These are phyloP conservation scores for Acanthosoma haemorrhoidale DNA, from an alignment of 2,888 invertebrate species.

Conservation along the genomic window DNA sequence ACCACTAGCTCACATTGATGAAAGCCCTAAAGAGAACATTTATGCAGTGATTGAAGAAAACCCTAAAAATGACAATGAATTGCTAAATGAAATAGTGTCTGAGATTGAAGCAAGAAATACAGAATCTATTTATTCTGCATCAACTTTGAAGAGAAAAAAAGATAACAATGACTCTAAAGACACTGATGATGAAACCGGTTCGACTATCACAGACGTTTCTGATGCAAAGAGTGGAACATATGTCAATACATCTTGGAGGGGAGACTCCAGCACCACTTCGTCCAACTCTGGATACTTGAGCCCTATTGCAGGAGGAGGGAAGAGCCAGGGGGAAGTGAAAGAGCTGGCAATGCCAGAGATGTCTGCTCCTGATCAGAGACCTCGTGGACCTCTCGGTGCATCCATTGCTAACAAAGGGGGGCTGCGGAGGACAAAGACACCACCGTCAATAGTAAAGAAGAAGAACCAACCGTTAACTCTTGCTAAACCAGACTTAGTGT, in stretches of 20 bases:
- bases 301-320: slow-evolving; percentile 56
- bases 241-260: slow-evolving; percentile 43
- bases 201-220: slow-evolving; percentile 36
- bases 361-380: slow-evolving; percentile 37
- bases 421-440: slow-evolving; percentile 44
- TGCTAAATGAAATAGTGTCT: slow-evolving; percentile 78
- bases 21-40: slow-evolving; percentile 65
- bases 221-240: slow-evolving; percentile 42
- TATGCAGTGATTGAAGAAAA: slow-evolving; percentile 82
- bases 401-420: slow-evolving; percentile 39
- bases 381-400: slow-evolving; percentile 32
- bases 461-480: slow-evolving; percentile 27
- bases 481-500: slow-evolving; percentile 63
- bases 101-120: slow-evolving; percentile 82
- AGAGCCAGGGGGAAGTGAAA: slow-evolving; percentile 26
- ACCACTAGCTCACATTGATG: slow-evolving; percentile 58
- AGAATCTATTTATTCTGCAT: slow-evolving; percentile 80
- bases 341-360: slow-evolving; percentile 36
- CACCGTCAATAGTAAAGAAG: slow-evolving; percentile 45
- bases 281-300: slow-evolving; percentile 51
- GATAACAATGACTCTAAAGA: slow-evolving; percentile 47
- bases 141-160: slow-evolving; percentile 60
- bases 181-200: slow-evolving; percentile 44
- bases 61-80: slow-evolving; percentile 60
- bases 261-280: slow-evolving; percentile 39